Conservation (phyloP, 2,888 invertebrate species). For the Cremastobaeus sp. region DNA sequence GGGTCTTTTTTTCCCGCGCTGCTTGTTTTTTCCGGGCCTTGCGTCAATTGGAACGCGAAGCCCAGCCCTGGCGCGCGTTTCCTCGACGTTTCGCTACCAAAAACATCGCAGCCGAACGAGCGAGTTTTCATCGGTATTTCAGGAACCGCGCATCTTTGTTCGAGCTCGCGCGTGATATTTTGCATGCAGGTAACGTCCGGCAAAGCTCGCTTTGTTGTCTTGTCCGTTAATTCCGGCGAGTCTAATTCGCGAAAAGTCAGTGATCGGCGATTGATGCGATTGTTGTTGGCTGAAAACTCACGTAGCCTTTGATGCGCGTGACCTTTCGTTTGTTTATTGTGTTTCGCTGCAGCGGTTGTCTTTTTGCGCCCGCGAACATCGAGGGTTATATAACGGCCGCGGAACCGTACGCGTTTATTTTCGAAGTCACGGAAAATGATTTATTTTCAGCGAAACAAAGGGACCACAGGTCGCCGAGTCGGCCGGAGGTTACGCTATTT, state of each 20-base stretch:
- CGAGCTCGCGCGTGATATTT: constrained; percentile 7
- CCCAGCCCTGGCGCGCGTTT: too few relatives aligned
- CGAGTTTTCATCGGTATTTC: constrained; percentile 4
- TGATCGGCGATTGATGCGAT: constrained; percentile 13
- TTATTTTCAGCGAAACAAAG: not conserved
- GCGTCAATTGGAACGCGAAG: constrained; percentile 15
- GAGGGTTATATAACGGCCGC: constrained; percentile 3
- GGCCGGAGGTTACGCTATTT: not conserved
- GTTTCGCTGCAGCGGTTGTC: too few relatives aligned
- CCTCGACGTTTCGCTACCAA: not conserved
- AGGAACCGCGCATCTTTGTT: not conserved
- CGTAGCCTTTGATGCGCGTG: not conserved
- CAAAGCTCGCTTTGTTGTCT: too few relatives aligned
- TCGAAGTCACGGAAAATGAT: not conserved
- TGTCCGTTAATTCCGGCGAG: too few relatives aligned
- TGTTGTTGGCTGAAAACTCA: not conserved
- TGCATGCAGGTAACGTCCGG: constrained; percentile 1
- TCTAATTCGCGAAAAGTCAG: constrained; percentile 8
- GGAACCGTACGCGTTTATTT: not conserved
- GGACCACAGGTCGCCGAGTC: not conserved
- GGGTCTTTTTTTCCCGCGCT: not conserved
- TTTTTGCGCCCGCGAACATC: not conserved
- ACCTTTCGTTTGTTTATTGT: too few relatives aligned
- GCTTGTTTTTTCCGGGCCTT: constrained; percentile 21
- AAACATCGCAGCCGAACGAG: not conserved